These are phyloP conservation scores for Dryobates pubescens DNA, from an alignment of 2,797 vertebrate species.

Conservation along the genomic window DNA sequence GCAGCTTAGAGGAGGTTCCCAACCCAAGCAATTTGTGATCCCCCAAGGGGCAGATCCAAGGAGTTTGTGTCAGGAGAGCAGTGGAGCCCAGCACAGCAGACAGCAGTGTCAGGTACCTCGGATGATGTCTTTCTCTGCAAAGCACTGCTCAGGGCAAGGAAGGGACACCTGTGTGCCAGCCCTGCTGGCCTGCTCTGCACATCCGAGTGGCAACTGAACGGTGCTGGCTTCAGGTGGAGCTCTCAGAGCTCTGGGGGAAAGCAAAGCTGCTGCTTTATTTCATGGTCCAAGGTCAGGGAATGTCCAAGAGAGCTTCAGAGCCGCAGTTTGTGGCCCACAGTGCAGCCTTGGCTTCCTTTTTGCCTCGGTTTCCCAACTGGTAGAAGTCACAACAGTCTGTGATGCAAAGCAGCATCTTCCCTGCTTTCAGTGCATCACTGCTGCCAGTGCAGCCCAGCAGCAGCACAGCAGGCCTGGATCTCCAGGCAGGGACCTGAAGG, in stretches of 20 bases:
- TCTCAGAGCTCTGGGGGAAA: not conserved
- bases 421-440: not conserved
- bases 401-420: not conserved
- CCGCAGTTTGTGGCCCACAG: fast-evolving
- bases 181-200: not conserved
- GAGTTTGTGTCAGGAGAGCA: not conserved
- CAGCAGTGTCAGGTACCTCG: not conserved
- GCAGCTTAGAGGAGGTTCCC: no score
- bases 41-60: not conserved
- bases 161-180: fast-evolving
- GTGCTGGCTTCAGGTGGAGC: not conserved
- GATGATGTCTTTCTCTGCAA: not conserved
- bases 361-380: not conserved
- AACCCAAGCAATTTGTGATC: no score
- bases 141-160: not conserved
- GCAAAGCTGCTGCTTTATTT: not conserved
- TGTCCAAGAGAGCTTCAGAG: not conserved
- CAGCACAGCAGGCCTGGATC: not conserved
- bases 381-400: fast-evolving
- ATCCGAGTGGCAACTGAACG: not conserved
- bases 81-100: not conserved
- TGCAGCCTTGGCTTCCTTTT: not conserved
- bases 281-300: not conserved
- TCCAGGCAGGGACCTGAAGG: not conserved
- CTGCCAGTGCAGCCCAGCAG: not conserved